Conservation (phyloP, 2,113 vertebrate genomes). For the Onychostruthus taczanowskii region DNA sequence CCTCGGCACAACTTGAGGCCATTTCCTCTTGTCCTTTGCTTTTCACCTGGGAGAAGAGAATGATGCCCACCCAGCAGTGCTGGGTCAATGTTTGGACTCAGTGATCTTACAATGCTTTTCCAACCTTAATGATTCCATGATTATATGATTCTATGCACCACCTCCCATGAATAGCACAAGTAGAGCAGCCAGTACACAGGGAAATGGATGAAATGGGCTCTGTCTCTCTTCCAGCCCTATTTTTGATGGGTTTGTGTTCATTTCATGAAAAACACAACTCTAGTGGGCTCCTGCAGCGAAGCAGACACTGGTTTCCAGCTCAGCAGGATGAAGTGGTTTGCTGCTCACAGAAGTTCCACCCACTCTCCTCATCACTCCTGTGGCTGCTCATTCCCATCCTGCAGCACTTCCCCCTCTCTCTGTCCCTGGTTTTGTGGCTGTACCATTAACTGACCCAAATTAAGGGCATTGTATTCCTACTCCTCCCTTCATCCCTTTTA, state of each 20-base stretch:
- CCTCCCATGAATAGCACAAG: background rate
- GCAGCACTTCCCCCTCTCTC: background rate
- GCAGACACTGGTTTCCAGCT: background rate
- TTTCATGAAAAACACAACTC: background rate
- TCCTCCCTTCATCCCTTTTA: background rate
- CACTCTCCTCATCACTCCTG: background rate
- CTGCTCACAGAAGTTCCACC: background rate
- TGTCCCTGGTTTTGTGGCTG: background rate
- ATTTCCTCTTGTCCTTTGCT: background rate
- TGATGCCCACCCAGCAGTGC: background rate
- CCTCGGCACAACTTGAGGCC: accelerated
- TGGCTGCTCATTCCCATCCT: background rate
- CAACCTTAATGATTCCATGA: background rate
- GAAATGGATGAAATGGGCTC: background rate
- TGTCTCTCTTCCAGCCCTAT: background rate
- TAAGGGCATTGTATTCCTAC: background rate
- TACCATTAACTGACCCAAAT: background rate
- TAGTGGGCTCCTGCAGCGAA: background rate
- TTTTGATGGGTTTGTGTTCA: background rate
- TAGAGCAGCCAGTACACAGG: background rate
- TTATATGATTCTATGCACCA: background rate
- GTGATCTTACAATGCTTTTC: background rate
- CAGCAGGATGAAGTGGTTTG: background rate
- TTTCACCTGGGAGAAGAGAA: background rate
- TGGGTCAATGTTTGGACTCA: background rate